Evolutionary conservation across 2,113 vertebrate species (phyloP), one percentile per base, ranked within the genome.

Genomic region (Tringa solitaria): DNA sequence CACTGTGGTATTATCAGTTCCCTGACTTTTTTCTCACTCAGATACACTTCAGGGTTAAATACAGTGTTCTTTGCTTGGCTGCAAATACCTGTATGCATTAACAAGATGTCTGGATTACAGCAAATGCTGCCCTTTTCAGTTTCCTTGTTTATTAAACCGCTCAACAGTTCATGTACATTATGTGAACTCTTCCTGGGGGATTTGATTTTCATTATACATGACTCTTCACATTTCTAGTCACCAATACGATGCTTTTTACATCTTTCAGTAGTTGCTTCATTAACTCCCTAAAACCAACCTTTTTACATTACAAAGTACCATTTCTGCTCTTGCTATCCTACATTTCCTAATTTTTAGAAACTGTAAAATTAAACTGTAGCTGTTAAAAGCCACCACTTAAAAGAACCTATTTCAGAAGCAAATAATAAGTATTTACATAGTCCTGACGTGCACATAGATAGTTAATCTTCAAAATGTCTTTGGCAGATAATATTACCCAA

Each of bases 161-260:
- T 87, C 69, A 85, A 48, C 57, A 85, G 70, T 82, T 92, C 67
- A 46, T 4, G 12, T 19, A 73, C 51, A 46, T 87, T 76, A 89
- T 8, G 32, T 53, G 56, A 92, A 75, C 51, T 27, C 27, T 84
- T 89, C 51, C 64, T 64, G 70, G 20, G 70, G 67, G 41, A 91
- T 86, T 59, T 39, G 16, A 43, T 46, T 90, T 68, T 95, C 70
- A 95, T 95, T 87, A 96, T 76, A 87, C 53, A 64, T 61, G 74
- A 79, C 27, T 70, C n/a, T 75, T 82, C 84, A 73, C 19, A 65
- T 73, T 84, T 96, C 77, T 56, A 76, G 32, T 84, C 56, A 67
- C 37, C 45, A 94, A 85, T 30, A 90, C 21, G 88, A 76, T 17
- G 56, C 26, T 63, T 93, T 95, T 75, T 86, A 39, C 23, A 65